Evolutionary conservation across 2,113 vertebrate genomes (phyloP).

Genomic region (zebrafish (Danio rerio)): GRCz12tu NC_133180.1:14179001-14179500

Average conservation of each 20-base stretch:
- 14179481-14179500: slow-evolving; percentile 93
- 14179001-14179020: slow-evolving; percentile 86
- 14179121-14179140: slow-evolving; percentile 90
- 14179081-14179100: slow-evolving; percentile 93
- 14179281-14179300: slow-evolving; percentile 98
- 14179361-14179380: slow-evolving; percentile 92
- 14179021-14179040: slow-evolving; percentile 89
- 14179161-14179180: slow-evolving; percentile 94
- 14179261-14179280: slow-evolving; percentile 91
- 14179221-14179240: slow-evolving; percentile 96
- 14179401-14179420: slow-evolving; percentile 99
- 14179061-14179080: slow-evolving; percentile 92
- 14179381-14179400: slow-evolving; percentile 93
- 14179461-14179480: slow-evolving; percentile 96
- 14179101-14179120: slow-evolving; percentile 95
- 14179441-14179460: slow-evolving; percentile 87
- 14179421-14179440: slow-evolving; percentile 92
- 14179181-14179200: slow-evolving; percentile 88
- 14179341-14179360: slow-evolving; percentile 91
- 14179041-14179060: slow-evolving; percentile 96
- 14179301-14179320: slow-evolving; percentile 91
- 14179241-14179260: slow-evolving; percentile 95
- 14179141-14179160: slow-evolving; percentile 92
- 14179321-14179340: slow-evolving; percentile 92
- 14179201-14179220: slow-evolving; percentile 97